Evolutionary conservation across 2,797 vertebrate genomes (phyloP), one percentile per base, ranked within the genome.

Genomic region (Melanogrammus aeglefinus): DNA sequence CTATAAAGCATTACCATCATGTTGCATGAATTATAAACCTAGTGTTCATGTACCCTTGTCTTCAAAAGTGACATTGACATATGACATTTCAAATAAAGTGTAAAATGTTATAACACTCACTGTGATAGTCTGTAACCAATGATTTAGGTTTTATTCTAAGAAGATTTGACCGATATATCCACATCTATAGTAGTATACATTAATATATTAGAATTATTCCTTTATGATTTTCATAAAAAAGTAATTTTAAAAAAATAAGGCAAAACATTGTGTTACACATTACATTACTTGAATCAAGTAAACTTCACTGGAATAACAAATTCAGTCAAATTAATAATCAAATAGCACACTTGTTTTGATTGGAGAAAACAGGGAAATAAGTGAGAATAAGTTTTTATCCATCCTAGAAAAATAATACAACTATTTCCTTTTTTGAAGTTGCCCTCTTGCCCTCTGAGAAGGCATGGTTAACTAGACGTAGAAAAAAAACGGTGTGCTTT

Each of bases 101-200:
- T 51, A 16, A 51, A 51, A 51, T 6, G 4, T 51, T 13, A 51
- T 63, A n/a, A 8, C 0, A 63, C 57, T 24, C 31, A 33, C 31
- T 33, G 51, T 9, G 63, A 69, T 24, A 69, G 9, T 69, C 63
- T 69, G 63, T 1, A 27, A 69, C n/a, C n/a, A 27, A 63, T 24
- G 21, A 63, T 63, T 24, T n/a, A 6, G 57, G 18, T 24, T 63
- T 63, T 63, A 63, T 63, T 63, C 21, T 63, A 27, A 27, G 63
- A 24, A 24, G 6, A 27, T 69, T 69, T 63, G 21, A 69, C n/a
- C 24, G 13, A 69, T 69, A 69, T 69, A 27, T 63, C 51, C 57
- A 63, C 57, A 63, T 63, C 63, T 69, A 69, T 69, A 69, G 24
- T 69, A 27, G 12, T 69, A 69, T 27, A 69, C 63, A 69, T 69